phyloP scores from a whole-genome alignment of 2,797 vertebrate species.

The Hydrocynus forskahlii region DNA sequence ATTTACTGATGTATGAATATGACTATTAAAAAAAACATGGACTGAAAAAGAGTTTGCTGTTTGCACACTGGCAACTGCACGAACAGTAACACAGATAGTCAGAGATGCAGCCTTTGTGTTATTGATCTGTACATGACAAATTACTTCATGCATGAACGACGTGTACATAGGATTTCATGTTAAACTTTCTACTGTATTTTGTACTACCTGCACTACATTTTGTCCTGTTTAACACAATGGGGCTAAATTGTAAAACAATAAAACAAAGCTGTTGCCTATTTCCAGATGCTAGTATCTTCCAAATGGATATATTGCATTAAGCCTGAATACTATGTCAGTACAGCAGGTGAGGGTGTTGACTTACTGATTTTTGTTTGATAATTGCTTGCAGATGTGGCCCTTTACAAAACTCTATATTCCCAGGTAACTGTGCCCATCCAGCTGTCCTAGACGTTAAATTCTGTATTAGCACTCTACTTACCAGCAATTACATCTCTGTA shows the following conservation, averaged over 20 bases:
- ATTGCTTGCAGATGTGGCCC: slow-evolving; percentile 23
- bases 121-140: slow-evolving; percentile 15
- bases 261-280: neutral
- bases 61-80: slow-evolving; percentile 57
- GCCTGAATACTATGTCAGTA: slow-evolving; percentile 1
- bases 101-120: slow-evolving; percentile 1
- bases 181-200: slow-evolving; percentile 38
- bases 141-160: slow-evolving; percentile 28
- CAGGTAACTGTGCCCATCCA: slow-evolving; percentile 11
- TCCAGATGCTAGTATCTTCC: neutral
- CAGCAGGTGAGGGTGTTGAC: neutral
- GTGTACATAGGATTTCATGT: slow-evolving; percentile 39
- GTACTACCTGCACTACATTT: slow-evolving; percentile 30
- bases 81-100: slow-evolving; percentile 19
- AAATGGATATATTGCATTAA: neutral
- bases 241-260: slow-evolving; percentile 29
- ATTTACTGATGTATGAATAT: neutral
- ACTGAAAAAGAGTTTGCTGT: slow-evolving; percentile 47
- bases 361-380: neutral
- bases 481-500: too few species aligned
- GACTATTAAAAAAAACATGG: neutral
- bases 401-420: slow-evolving; percentile 17
- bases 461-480: neutral
- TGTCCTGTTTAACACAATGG: slow-evolving; percentile 14
- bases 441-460: neutral